A percentile compares a stretch with the other conserved stretches of the same genome.
Evolutionary conservation across 2,797 vertebrate genomes (phyloP).

Genomic region (Champsocephalus esox): DNA sequence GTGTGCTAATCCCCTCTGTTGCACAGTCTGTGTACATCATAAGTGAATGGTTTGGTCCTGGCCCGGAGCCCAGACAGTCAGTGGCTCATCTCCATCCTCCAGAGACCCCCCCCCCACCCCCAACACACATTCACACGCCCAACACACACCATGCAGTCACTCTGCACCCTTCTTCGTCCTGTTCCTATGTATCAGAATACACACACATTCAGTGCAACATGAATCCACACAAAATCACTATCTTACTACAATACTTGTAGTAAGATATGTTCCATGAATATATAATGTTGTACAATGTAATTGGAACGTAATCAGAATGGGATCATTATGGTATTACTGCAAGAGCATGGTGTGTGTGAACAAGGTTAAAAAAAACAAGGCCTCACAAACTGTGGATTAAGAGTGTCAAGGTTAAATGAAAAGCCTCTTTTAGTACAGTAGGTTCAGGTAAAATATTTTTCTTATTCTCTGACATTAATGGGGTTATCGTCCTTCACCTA

Average conservation of each 20-base stretch:
- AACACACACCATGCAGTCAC: slow-evolving; percentile 19
- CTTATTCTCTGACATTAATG: too few relatives aligned
- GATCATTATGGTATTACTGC: too few relatives aligned
- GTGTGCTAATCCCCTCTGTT: slow-evolving; percentile 73
- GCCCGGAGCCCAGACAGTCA: slow-evolving; percentile 72
- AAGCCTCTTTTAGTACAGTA: too few relatives aligned
- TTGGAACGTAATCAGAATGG: too few relatives aligned
- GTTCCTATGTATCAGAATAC: slow-evolving; percentile 25
- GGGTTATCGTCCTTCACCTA: too few relatives aligned
- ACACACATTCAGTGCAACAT: slow-evolving; percentile 9
- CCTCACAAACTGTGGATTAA: too few relatives aligned
- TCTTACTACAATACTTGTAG: slow-evolving; percentile 20
- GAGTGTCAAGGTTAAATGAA: too few relatives aligned
- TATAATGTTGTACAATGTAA: too few relatives aligned
- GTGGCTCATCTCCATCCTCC: slow-evolving; percentile 67
- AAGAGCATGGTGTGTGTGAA: too few relatives aligned
- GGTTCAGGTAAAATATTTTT: too few relatives aligned
- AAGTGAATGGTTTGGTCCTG: slow-evolving; percentile 71
- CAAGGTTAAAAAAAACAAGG: too few relatives aligned
- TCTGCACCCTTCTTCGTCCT: slow-evolving; percentile 5
- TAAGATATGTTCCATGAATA: too few relatives aligned
- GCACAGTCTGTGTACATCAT: slow-evolving; percentile 68
- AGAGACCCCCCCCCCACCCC: slow-evolving; percentile 21
- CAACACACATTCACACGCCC: neutral
- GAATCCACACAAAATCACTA: slow-evolving; percentile 22